These are phyloP conservation scores for Geothlypis trichas DNA, from an alignment of 2,113 vertebrate genomes.

Conservation along the genomic window DNA sequence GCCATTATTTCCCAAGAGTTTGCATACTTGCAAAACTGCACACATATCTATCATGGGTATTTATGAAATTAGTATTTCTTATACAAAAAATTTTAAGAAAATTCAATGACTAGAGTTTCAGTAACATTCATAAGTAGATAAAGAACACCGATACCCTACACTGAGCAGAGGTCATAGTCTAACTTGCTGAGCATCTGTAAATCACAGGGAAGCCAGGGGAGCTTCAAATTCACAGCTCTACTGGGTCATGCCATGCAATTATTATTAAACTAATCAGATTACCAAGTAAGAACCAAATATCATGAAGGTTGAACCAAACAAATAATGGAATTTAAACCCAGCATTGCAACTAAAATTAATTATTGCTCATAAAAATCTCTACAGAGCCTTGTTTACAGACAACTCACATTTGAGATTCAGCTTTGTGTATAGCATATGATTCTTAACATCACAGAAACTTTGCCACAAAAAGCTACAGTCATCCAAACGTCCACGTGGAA, in stretches of 20 bases:
- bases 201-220: constrained; percentile 1
- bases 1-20: not conserved
- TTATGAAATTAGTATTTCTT: constrained; percentile 46
- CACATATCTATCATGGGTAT: not conserved
- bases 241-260: constrained; percentile 37
- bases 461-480: constrained; percentile 60
- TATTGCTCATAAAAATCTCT: constrained; percentile 61
- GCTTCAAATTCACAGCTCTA: constrained; percentile 27
- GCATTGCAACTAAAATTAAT: constrained; percentile 42
- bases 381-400: constrained; percentile 51
- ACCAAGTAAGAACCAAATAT: constrained; percentile 11
- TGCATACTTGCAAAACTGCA: constrained; percentile 30
- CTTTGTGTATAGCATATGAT: constrained; percentile 37
- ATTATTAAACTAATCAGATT: constrained; percentile 24
- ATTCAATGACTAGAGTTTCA: not conserved
- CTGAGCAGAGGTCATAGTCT: not conserved
- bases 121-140: constrained; percentile 20
- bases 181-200: constrained; percentile 30
- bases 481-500: not conserved
- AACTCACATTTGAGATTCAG: constrained; percentile 51
- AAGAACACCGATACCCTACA: constrained; percentile 30
- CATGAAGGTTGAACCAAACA: not conserved
- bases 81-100: not conserved
- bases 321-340: constrained; percentile 31
- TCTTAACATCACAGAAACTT: constrained; percentile 36